phyloP scores from a whole-genome alignment of 2,888 invertebrate genomes.

The Drosophila neotestacea region DNA sequence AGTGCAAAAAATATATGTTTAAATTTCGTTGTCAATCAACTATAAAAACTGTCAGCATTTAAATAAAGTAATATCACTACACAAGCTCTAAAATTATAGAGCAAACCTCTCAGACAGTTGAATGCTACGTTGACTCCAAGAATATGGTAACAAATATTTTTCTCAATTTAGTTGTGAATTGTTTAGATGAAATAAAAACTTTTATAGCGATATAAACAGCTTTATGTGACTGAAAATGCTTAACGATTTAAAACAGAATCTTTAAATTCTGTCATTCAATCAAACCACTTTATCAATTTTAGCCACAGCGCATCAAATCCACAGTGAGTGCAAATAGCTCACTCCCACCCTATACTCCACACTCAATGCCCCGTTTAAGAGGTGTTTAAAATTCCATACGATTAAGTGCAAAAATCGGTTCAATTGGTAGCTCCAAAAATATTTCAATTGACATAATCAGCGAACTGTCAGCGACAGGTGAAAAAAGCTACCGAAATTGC shows the following conservation, averaged over 20 bases:
- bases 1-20: too few species aligned
- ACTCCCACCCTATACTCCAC: background rate
- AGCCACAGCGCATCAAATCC: slow-evolving; percentile 9
- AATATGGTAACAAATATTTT: background rate
- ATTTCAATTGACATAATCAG: slow-evolving; percentile 44
- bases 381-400: slow-evolving; percentile 60
- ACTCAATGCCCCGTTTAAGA: slow-evolving; percentile 16
- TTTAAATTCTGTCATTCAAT: slow-evolving; percentile 4
- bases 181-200: slow-evolving; percentile 3
- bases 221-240: background rate
- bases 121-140: too few species aligned
- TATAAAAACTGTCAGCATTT: too few species aligned
- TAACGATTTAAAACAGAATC: slow-evolving; percentile 12
- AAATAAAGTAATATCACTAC: too few species aligned
- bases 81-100: too few species aligned
- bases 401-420: slow-evolving; percentile 41
- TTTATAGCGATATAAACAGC: background rate
- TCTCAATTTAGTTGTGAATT: background rate
- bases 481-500: slow-evolving; percentile 38
- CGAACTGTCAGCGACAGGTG: slow-evolving; percentile 50
- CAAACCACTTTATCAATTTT: slow-evolving; percentile 16
- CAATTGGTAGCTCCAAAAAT: slow-evolving; percentile 23
- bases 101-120: too few species aligned
- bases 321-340: background rate
- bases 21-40: too few species aligned